Conservation (phyloP, 2,888 invertebrate genomes). For the Drosophila barbarae region DNA sequence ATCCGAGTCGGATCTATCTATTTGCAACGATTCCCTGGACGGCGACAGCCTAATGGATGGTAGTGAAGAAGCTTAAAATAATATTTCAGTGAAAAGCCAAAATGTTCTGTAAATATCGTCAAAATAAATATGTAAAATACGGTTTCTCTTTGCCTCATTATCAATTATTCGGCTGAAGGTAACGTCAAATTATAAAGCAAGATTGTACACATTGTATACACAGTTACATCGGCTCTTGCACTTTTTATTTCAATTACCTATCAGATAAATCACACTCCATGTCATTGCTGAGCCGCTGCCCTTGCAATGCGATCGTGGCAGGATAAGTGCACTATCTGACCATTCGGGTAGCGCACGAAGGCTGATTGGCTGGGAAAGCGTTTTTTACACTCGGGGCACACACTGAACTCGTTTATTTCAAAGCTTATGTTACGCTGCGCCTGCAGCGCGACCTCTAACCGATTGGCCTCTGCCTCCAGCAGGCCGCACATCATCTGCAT, state of each 20-base stretch:
- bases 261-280: conserved; percentile 1
- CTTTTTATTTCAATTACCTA: conserved; percentile 10
- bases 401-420: conserved; percentile 90
- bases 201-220: neutral
- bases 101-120: conserved; percentile 59
- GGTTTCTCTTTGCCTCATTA: conserved; percentile 9
- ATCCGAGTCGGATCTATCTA: conserved; percentile 79
- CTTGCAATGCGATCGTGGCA: conserved; percentile 83
- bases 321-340: conserved; percentile 94
- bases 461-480: conserved; percentile 90
- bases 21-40: conserved; percentile 78
- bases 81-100: conserved; percentile 2
- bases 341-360: conserved; percentile 94
- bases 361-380: conserved; percentile 96
- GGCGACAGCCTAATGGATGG: conserved; percentile 79
- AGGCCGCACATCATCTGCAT: conserved; percentile 91
- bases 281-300: conserved; percentile 41
- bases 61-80: conserved; percentile 74
- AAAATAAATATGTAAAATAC: conserved; percentile 54
- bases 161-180: neutral
- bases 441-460: conserved; percentile 89
- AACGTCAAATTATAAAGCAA: neutral
- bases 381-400: conserved; percentile 95
- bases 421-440: conserved; percentile 89
- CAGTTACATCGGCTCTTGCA: neutral